Base-by-base conservation (phyloP, 92 coral and sea anemone species). In the Actinostola sp. region DNA sequence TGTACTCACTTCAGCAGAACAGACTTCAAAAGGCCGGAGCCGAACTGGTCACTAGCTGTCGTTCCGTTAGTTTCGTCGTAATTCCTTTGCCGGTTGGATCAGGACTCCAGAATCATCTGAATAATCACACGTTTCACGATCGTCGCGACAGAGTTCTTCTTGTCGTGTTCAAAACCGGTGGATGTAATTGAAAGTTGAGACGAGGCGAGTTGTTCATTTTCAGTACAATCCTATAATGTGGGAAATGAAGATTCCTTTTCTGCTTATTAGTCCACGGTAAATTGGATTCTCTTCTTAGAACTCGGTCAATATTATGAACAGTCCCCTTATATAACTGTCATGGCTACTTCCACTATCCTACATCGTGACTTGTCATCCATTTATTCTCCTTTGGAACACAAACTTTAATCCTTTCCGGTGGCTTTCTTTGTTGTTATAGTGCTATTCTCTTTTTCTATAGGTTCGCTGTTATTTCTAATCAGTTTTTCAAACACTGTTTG, bases 271-370 rank as follows among this genome's bases (percentile, higher is more conserved):
- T 28, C 38, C 29, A 28, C 39, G 28, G 56, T 46, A 44, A 66
- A 66, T 66, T 66, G 72, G 72, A 66, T 66, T 66, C 72, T n/a
- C 35, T 52, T 35, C 44, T 66, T 52, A 34, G 30, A 66, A 66
- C 26, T 44, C 72, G 35, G 72, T 66, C 52, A 66, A 66, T 66
- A 66, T 52, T 52, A 66, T 66, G 44, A 66, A 46, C 72, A 2
- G 72, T 43, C 45, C 43, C 27, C 42, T 43, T 29, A 43, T 43
- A 44, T 48, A 28, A 41, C 72, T 43, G 28, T 31, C 72, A 44
- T 16, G 29, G 44, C 34, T 12, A 23, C 67, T 63, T 21, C 21
- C 53, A 63, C 2, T 46, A 66, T 66, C 39, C 33, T 26, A 66
- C 33, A 11, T 48, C 54, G 44, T 45, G 55, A 66, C 72, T 44